Evolutionary conservation across 2,888 invertebrate genomes (phyloP), one percentile per base, ranked within the genome.

Genomic region (Cylloceria caligata): DNA sequence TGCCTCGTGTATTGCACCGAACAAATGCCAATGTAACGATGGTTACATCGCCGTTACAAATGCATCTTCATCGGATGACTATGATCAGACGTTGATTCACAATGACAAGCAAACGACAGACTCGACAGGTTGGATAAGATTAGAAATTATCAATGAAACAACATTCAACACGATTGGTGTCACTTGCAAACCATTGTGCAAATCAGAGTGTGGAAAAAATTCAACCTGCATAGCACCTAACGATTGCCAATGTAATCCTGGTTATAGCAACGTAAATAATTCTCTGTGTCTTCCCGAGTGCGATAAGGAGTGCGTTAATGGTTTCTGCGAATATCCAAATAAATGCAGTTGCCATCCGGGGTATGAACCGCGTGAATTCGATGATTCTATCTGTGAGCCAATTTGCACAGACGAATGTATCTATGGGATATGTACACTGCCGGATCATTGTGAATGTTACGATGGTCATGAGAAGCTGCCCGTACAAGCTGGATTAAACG

Each of bases 381-480:
- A 80, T 34, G 71, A 76, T 19, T 75, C 68, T 52, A 9, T 21
- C 11, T 85, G 85, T 21, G 75, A 80, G 71, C 86, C 87, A 27
- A 11, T 81, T 7, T 87, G 87, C 83, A 85, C 90, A 16, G 90
- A 90, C 0, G 87, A 90, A 0, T 94, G 94, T 78, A 27, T 89
- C 57, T 93, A 94, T 85, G 92, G 93, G 1, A 68, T 88, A 13
- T 94, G 94, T 81, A 85, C 86, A 1, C 72, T 72, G 7, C 92
- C 93, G 68, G 91, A 92, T 85, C 91, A 89, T 1, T 94, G 94
- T 77, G 74, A 88, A 19, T 94, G 94, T 81, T 88, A 45, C 24
- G 76, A 30, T 78, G 88, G 86, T n/a, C 89, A 86, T 75, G 75
- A 80, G 9, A 60, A 71, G 65, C 3, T 71, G 9, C 27, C 45